These are phyloP conservation scores for Andrena marginata DNA, from an alignment of 2,888 invertebrate species.

Conservation along the genomic window DNA sequence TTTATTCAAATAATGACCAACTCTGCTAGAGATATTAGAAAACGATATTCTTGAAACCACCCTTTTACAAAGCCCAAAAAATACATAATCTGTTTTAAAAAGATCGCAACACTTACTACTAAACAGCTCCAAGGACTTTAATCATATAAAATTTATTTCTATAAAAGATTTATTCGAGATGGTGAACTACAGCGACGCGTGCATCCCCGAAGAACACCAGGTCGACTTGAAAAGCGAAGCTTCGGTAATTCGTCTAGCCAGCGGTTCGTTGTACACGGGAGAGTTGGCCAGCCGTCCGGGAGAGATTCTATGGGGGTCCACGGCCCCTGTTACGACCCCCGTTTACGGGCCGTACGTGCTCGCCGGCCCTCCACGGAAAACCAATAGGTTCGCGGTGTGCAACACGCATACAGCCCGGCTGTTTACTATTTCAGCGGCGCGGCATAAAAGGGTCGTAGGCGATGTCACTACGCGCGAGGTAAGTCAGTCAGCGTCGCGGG, in stretches of 20 bases:
- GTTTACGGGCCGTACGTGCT: conserved; percentile 73
- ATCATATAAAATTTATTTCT: no score
- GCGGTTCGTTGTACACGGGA: conserved; percentile 40
- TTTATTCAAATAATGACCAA: no score
- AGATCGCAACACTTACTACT: no score
- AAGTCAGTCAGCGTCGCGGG: conserved; percentile 53
- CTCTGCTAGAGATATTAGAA: no score
- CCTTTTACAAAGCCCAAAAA: no score
- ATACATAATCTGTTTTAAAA: no score
- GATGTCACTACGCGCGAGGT: conserved; percentile 47
- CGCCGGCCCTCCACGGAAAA: conserved; percentile 56
- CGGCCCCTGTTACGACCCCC: conserved; percentile 68
- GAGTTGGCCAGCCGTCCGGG: conserved; percentile 59
- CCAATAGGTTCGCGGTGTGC: conserved; percentile 56
- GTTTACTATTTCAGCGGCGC: conserved; percentile 70
- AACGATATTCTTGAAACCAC: no score
- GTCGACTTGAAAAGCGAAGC: conserved; percentile 22
- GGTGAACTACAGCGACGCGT: neutral
- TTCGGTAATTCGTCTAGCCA: conserved; percentile 38
- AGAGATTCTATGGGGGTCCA: conserved; percentile 65
- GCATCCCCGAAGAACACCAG: neutral
- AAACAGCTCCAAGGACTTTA: no score
- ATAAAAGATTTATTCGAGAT: neutral
- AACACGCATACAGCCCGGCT: conserved; percentile 51
- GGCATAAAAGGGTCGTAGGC: conserved; percentile 56